Conservation (phyloP, 2,797 vertebrate species). For the Furcifer pardalis region DNA sequence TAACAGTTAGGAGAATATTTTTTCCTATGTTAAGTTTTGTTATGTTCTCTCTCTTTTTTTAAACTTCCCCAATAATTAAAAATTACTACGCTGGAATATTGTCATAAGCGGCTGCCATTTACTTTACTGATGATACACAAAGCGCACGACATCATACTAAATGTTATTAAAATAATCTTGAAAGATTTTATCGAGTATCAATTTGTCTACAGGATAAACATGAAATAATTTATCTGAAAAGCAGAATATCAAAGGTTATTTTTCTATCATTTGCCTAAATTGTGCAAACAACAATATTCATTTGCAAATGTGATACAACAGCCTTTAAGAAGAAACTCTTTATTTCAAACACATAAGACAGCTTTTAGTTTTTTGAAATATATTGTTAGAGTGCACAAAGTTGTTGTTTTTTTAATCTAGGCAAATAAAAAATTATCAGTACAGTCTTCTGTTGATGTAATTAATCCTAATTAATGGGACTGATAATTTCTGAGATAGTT, state of each 20-base stretch:
- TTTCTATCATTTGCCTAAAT: not conserved
- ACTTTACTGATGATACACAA: slow-evolving; percentile 32
- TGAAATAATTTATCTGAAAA: slow-evolving; percentile 3
- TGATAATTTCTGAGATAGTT: slow-evolving; percentile 39
- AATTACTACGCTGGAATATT: slow-evolving; percentile 34
- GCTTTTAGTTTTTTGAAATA: slow-evolving; percentile 13
- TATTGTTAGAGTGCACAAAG: slow-evolving; percentile 32
- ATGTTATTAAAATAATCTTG: slow-evolving; percentile 25
- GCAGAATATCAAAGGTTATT: slow-evolving; percentile 1
- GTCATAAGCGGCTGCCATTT: slow-evolving; percentile 26
- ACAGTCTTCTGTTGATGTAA: slow-evolving; percentile 21
- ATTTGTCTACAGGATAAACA: not conserved
- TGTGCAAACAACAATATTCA: not conserved
- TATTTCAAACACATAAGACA: slow-evolving; percentile 12
- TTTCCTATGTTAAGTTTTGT: slow-evolving; percentile 7
- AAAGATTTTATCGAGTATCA: not conserved
- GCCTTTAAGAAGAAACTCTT: slow-evolving; percentile 3
- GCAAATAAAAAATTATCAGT: slow-evolving; percentile 45
- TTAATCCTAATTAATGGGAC: slow-evolving; percentile 44
- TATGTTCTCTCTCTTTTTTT: not conserved
- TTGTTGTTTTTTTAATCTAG: slow-evolving; percentile 42
- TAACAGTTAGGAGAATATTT: slow-evolving; percentile 25
- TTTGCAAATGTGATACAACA: not conserved
- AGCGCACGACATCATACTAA: slow-evolving; percentile 28
- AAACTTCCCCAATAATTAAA: slow-evolving; percentile 45